These are phyloP conservation scores for Limanda limanda DNA, from an alignment of 2,113 vertebrate genomes.

Conservation along the genomic window DNA sequence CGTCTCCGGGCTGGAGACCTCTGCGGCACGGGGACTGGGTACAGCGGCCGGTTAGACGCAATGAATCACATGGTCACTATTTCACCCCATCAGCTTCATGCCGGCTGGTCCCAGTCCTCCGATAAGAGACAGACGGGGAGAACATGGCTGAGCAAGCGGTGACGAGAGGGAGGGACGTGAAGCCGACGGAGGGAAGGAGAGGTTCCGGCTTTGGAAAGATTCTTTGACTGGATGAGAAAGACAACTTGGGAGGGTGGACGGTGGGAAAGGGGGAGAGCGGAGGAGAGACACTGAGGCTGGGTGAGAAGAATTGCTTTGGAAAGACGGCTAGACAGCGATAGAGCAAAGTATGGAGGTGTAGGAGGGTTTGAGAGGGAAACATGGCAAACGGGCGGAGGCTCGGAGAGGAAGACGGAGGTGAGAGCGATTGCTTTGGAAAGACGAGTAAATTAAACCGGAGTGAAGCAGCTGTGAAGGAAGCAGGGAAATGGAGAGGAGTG, in stretches of 20 bases:
- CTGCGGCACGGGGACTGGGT: background rate
- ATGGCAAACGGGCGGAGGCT: background rate
- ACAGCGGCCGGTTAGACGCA: too few species aligned
- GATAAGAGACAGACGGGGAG: constrained; percentile 10
- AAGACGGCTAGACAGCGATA: constrained; percentile 44
- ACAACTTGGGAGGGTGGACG: constrained; percentile 6
- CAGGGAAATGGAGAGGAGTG: constrained; percentile 11
- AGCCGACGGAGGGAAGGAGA: constrained; percentile 36
- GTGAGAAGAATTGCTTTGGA: constrained; percentile 26
- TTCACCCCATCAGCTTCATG: constrained; percentile 41
- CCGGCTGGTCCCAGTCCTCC: constrained; percentile 46
- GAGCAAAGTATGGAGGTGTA: too few species aligned
- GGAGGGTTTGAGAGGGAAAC: constrained; percentile 15
- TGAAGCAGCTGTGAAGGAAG: constrained; percentile 12
- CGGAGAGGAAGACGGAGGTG: background rate
- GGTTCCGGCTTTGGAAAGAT: too few species aligned
- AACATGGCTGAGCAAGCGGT: too few species aligned
- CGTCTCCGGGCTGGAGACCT: constrained; percentile 50
- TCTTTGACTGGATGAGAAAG: constrained; percentile 34
- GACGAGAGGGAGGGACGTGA: constrained; percentile 26
- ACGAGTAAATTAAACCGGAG: constrained; percentile 50
- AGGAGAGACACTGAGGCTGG: background rate
- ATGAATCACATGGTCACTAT: constrained; percentile 50
- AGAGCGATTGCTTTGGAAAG: constrained; percentile 31
- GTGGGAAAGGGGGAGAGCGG: background rate